These are phyloP conservation scores for Amphipoea lucens DNA, from an alignment of 2,888 invertebrate species.

Conservation along the genomic window DNA sequence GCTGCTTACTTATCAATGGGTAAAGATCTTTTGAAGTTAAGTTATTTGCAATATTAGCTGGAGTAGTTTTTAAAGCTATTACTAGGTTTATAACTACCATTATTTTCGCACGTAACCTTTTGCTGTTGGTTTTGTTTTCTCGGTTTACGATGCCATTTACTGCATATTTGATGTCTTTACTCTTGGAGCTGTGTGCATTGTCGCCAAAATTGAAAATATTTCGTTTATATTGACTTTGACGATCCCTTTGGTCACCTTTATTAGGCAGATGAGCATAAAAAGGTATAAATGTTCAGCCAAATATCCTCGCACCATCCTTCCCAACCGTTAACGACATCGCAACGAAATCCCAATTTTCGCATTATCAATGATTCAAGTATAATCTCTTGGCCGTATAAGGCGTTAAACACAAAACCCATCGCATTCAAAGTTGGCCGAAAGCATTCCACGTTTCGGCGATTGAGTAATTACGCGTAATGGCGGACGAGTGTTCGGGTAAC, in stretches of 20 bases:
- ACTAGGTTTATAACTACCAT: not conserved
- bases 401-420: conserved; percentile 67
- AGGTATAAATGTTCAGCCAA: conserved; percentile 49
- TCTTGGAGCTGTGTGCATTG: not conserved
- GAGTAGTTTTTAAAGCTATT: conserved; percentile 9
- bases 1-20: not conserved
- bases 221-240: conserved; percentile 29
- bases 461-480: conserved; percentile 83
- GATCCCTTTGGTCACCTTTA: conserved; percentile 31
- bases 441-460: conserved; percentile 79
- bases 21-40: conserved; percentile 20
- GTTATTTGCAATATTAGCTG: conserved; percentile 37
- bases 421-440: conserved; percentile 68
- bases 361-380: conserved; percentile 70
- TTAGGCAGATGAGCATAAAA: conserved; percentile 53
- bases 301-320: conserved; percentile 50
- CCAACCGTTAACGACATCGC: conserved; percentile 54
- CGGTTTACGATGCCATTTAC: conserved; percentile 16
- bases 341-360: conserved; percentile 65
- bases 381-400: conserved; percentile 66
- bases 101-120: not conserved
- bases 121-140: not conserved
- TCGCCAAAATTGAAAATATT: conserved; percentile 12
- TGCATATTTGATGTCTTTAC: not conserved
- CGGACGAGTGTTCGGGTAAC: conserved; percentile 71